Base-by-base conservation (phyloP, 2,888 invertebrate genomes). In the Hypolimnas misippus region DNA sequence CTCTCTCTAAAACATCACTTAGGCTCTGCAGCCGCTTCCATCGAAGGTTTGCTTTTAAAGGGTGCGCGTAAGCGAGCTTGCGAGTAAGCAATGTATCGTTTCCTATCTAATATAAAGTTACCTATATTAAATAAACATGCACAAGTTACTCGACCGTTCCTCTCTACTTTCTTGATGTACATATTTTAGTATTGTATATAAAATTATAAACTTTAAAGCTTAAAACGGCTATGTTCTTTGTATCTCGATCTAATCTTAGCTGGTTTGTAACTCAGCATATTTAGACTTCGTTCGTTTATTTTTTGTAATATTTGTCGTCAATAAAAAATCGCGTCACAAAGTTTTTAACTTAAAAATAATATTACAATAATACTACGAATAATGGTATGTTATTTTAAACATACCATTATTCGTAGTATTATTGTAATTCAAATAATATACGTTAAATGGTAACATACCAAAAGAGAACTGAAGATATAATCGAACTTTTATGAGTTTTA, bases 21-120 rank as follows among this genome's bases (percentile, higher is more conserved):
- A 80, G 81, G 77, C 81, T 80, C 77, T 75, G 74, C 68, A 71
- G 76, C 71, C 71, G 71, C 76, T 79, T 81, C 81, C 83, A 89
- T 82, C 76, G 86, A 79, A 73, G 79, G 74, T 77, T 73, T 76
- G 68, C 76, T 76, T 80, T 73, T 72, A 73, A 77, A 80, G 79
- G 80, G 83, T 83, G 76, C 72, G 69, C 58, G 59, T 63, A 25
- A 53, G 50, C 16, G 59, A 63, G 57, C 65, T 66, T 51, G 54
- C 38, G 49, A 63, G 66, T 67, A 66, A 59, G 74, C 82, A 70
- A 79, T 84, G 79, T 75, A 81, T 44, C 46, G 57, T 38, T 55
- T 42, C 16, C 46, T 61, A 59, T 55, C 56, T 58, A 63, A 62
- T 53, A 60, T 59, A 25, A 57, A 61, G 51, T 38, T 54, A 46